Evolutionary conservation across 92 coral and sea anemone genomes (phyloP).

Genomic region (Meandrina meandrites): DNA sequence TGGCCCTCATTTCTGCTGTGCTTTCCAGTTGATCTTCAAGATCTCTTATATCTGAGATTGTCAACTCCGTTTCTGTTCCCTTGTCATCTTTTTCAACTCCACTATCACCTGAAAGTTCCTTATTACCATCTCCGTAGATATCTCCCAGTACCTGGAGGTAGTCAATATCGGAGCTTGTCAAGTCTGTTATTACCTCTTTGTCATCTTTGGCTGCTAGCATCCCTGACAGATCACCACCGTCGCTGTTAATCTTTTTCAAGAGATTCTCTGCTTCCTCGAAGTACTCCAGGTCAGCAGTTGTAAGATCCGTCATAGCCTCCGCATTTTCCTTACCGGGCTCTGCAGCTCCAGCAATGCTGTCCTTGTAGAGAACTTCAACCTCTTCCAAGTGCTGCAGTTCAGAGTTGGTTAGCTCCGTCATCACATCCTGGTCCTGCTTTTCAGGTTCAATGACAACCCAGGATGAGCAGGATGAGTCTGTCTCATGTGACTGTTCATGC

Average conservation of each 20-base stretch:
- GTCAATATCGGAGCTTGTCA: constrained; percentile 61
- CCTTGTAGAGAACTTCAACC: constrained; percentile 47
- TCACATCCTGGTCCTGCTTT: constrained; percentile 24
- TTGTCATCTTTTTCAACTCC: constrained; percentile 32
- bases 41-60: constrained; percentile 42
- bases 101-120: background rate
- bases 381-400: constrained; percentile 59
- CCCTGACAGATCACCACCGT: constrained; percentile 41
- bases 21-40: constrained; percentile 63
- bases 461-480: constrained; percentile 37
- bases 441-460: constrained; percentile 52
- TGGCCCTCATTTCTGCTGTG: constrained; percentile 13
- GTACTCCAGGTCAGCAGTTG: constrained; percentile 65
- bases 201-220: constrained; percentile 45
- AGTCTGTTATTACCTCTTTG: constrained; percentile 61
- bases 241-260: constrained; percentile 35
- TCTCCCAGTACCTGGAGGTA: constrained; percentile 54
- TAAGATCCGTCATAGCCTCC: constrained; percentile 74
- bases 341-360: background rate
- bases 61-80: constrained; percentile 58
- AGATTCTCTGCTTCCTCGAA: constrained; percentile 68
- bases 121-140: constrained; percentile 15
- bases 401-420: constrained; percentile 45
- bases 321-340: constrained; percentile 32
- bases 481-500: constrained; percentile 21